phyloP scores from a whole-genome alignment of 2,888 invertebrate species.

The Eupithecia centaureata region DNA sequence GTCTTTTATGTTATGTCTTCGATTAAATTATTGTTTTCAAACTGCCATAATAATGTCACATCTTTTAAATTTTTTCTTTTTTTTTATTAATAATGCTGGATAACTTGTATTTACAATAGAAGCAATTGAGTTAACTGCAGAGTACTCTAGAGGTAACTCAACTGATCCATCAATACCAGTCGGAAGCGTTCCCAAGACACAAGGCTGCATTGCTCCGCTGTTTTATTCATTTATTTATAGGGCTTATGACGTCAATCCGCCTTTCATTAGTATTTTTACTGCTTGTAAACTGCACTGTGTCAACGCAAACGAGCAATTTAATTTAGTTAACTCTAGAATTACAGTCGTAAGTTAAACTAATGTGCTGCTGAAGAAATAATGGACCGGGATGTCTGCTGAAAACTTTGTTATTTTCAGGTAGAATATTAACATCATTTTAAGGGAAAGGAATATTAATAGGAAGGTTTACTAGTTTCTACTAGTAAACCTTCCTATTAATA shows the following conservation, averaged over 20 bases:
- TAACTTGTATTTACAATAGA: too few species aligned
- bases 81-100: too few species aligned
- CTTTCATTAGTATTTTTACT: slow-evolving; percentile 14
- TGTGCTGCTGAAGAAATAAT: slow-evolving; percentile 20
- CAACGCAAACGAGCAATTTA: slow-evolving; percentile 33
- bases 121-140: too few species aligned
- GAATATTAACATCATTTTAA: neutral
- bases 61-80: too few species aligned
- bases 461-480: too few species aligned
- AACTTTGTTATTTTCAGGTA: slow-evolving; percentile 1
- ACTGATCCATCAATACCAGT: too few species aligned
- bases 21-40: too few species aligned
- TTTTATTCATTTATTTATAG: neutral
- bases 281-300: slow-evolving; percentile 5
- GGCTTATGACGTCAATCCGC: neutral
- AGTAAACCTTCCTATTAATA: too few species aligned
- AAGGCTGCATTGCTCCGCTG: neutral
- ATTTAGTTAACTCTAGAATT: slow-evolving; percentile 40
- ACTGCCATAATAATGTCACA: too few species aligned
- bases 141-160: too few species aligned
- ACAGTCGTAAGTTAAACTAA: slow-evolving; percentile 33
- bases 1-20: too few species aligned
- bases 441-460: neutral
- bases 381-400: slow-evolving; percentile 5
- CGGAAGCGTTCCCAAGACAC: too few species aligned